A percentile compares a stretch with the other conserved stretches of the same genome.
Conservation (phyloP, 2,888 invertebrate genomes). For the Plagodis dolabraria region DNA sequence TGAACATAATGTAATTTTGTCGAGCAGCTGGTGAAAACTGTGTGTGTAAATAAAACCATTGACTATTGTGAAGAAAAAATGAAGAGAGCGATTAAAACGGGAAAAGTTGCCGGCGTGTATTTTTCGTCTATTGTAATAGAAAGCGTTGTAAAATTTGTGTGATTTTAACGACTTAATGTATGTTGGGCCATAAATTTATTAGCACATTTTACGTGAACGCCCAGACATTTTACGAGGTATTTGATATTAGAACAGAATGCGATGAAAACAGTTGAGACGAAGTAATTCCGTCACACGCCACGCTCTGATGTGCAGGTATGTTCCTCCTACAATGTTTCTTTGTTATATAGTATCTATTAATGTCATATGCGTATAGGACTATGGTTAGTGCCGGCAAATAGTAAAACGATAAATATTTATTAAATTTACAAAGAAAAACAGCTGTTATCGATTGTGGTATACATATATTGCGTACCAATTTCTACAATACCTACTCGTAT, state of each 20-base stretch:
- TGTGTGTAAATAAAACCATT: no score
- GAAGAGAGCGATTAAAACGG: no score
- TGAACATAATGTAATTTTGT: no score
- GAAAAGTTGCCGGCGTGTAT: slow-evolving; percentile 27
- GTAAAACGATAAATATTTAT: no score
- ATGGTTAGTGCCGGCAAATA: no score
- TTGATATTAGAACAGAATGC: slow-evolving; percentile 71
- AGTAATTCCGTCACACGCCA: slow-evolving; percentile 52
- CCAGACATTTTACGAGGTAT: slow-evolving; percentile 77
- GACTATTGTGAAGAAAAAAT: no score
- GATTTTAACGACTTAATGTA: slow-evolving; percentile 66
- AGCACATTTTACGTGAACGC: slow-evolving; percentile 69
- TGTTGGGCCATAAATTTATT: slow-evolving; percentile 69
- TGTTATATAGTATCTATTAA: no score
- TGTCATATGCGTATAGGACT: neutral
- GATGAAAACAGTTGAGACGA: slow-evolving; percentile 53
- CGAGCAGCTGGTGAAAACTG: no score
- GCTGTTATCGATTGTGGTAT: no score
- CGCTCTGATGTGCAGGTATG: slow-evolving; percentile 36
- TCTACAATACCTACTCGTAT: no score
- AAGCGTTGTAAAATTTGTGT: slow-evolving; percentile 61
- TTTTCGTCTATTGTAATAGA: slow-evolving; percentile 47
- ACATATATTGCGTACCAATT: no score
- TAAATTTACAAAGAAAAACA: no score
- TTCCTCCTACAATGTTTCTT: slow-evolving; percentile 4